Evolutionary conservation across 2,113 vertebrate species (phyloP).

Genomic region (Channa maculata): DNA sequence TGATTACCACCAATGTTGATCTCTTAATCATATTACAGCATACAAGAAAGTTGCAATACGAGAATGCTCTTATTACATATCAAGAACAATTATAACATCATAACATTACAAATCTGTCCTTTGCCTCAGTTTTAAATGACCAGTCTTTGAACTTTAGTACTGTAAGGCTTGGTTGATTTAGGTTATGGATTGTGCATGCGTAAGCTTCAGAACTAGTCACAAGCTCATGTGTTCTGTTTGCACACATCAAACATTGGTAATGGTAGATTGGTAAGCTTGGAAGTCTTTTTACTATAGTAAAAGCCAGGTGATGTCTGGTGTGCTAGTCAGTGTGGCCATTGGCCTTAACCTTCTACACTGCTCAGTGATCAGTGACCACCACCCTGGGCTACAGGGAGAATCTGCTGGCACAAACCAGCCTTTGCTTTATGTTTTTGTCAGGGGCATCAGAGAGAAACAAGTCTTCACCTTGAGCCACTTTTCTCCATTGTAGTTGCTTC

Average conservation of each 20-base stretch:
- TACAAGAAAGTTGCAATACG: conserved; percentile 34
- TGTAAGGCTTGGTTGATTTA: neutral
- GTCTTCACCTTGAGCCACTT: neutral
- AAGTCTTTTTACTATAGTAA: conserved; percentile 15
- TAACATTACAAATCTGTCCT: conserved; percentile 5
- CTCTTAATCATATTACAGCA: conserved; percentile 39
- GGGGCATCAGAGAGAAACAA: no score
- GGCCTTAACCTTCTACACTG: conserved; percentile 12
- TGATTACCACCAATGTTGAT: conserved; percentile 68
- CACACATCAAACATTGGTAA: conserved; percentile 4
- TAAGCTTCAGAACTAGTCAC: neutral
- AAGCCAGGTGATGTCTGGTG: conserved; percentile 23
- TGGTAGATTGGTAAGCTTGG: neutral
- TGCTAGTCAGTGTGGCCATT: conserved; percentile 25
- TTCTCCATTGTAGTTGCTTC: neutral
- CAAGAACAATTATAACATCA: neutral
- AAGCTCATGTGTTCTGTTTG: neutral
- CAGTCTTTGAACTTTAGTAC: neutral
- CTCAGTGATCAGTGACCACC: conserved; percentile 9
- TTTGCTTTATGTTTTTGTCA: neutral
- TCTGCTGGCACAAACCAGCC: neutral
- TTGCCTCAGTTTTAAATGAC: conserved; percentile 7
- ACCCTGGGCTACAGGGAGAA: neutral
- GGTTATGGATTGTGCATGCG: neutral
- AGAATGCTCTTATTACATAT: conserved; percentile 39